phyloP scores from a whole-genome alignment of 2,888 invertebrate species.

The Empis livida region DNA sequence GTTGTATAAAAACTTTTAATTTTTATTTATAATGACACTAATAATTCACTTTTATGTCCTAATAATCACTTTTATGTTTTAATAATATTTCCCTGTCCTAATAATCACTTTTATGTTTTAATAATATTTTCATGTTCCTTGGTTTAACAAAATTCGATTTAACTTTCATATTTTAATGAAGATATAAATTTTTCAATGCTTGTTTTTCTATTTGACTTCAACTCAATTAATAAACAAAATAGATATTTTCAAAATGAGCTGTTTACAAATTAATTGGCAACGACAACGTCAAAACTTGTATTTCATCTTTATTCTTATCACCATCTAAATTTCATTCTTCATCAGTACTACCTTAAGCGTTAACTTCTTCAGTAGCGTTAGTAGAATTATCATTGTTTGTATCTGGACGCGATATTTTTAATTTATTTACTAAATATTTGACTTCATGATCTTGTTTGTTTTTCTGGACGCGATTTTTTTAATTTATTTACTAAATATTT shows the following conservation, averaged over 20 bases:
- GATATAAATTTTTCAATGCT: neutral
- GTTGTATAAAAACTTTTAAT: too few relatives aligned
- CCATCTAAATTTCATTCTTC: neutral
- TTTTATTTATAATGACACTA: too few relatives aligned
- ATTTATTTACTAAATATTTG: slow-evolving; percentile 85
- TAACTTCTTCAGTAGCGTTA: neutral
- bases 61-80: too few relatives aligned
- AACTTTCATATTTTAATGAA: too few relatives aligned
- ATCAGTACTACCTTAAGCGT: neutral
- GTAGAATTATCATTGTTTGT: neutral
- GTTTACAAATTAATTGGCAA: neutral
- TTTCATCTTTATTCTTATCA: neutral
- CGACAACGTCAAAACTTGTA: too few relatives aligned
- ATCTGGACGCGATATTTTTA: slow-evolving; percentile 70
- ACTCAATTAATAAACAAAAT: too few relatives aligned
- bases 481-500: slow-evolving; percentile 89
- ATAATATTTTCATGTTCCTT: too few relatives aligned
- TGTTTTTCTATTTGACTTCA: too few relatives aligned
- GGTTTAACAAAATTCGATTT: too few relatives aligned
- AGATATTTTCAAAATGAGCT: neutral
- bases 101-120: too few relatives aligned
- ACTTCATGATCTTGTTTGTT: slow-evolving; percentile 65
- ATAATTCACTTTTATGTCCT: too few relatives aligned
- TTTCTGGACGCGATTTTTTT: slow-evolving; percentile 69
- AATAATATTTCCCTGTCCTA: too few relatives aligned